Evolutionary conservation across 2,113 vertebrate species (phyloP).

Genomic region (Pygoscelis antarcticus): DNA sequence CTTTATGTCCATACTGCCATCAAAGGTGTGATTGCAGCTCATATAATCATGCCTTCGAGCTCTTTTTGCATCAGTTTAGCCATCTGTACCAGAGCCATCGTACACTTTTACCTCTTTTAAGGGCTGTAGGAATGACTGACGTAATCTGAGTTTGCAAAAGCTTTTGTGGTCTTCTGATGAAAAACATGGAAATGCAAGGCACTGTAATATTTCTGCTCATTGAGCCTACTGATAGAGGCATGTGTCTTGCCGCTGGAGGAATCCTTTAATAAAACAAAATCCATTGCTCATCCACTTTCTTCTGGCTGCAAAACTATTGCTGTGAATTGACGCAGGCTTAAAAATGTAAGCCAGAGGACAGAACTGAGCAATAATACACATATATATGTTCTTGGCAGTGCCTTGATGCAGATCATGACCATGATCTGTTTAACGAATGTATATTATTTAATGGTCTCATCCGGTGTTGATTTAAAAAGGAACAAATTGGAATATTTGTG

Average conservation of each 20-base stretch:
- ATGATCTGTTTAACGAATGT: background rate
- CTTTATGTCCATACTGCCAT: constrained; percentile 19
- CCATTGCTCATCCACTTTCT: background rate
- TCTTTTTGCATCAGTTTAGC: constrained; percentile 15
- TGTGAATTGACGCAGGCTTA: constrained; percentile 29
- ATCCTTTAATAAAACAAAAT: constrained; percentile 32
- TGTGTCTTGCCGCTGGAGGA: background rate
- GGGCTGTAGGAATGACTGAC: background rate
- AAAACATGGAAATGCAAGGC: background rate
- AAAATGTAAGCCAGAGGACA: constrained; percentile 42
- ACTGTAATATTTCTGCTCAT: background rate
- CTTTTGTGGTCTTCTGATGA: constrained; percentile 3
- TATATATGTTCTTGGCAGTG: constrained; percentile 38
- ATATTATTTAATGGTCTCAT: constrained; percentile 38
- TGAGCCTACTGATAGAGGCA: background rate
- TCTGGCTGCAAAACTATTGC: background rate
- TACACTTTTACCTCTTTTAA: background rate
- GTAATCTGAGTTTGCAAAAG: background rate
- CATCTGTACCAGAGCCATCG: background rate
- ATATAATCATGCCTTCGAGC: constrained; percentile 9
- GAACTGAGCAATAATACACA: background rate
- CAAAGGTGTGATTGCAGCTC: constrained; percentile 56
- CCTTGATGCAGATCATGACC: constrained; percentile 10
- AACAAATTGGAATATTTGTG: constrained; percentile 15
- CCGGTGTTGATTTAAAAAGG: constrained; percentile 37